phyloP scores from a whole-genome alignment of 2,797 vertebrate species.

The Sebastes matsubarae region DNA sequence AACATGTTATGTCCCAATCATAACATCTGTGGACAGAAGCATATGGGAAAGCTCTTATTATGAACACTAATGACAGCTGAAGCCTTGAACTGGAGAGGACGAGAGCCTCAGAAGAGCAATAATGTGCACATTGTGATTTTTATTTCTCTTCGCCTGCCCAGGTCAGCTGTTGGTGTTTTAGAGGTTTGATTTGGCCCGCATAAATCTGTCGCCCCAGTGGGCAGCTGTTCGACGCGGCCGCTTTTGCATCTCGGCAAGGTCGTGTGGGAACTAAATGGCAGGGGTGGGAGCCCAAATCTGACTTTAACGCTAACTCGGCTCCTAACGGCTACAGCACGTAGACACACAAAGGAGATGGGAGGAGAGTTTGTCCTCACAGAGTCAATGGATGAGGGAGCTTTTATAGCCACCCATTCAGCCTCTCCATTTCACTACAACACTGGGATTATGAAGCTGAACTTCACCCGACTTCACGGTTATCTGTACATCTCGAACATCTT shows the following conservation, averaged over 20 bases:
- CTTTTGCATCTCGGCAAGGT: constrained; percentile 68
- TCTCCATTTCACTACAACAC: constrained; percentile 44
- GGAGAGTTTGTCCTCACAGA: constrained; percentile 57
- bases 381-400: constrained; percentile 55
- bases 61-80: constrained; percentile 70
- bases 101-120: constrained; percentile 66
- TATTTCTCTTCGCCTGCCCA: constrained; percentile 54
- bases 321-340: constrained; percentile 51
- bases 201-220: constrained; percentile 64
- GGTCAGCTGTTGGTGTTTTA: constrained; percentile 76
- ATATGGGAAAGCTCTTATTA: constrained; percentile 77
- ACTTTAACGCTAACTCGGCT: constrained; percentile 63
- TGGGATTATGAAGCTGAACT: constrained; percentile 32
- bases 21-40: constrained; percentile 78
- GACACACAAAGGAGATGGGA: constrained; percentile 68
- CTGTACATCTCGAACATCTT: neutral
- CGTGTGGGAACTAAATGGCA: constrained; percentile 71
- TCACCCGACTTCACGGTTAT: neutral
- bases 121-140: constrained; percentile 73
- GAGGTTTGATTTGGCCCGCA: constrained; percentile 65
- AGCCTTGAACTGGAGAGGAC: constrained; percentile 63
- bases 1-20: constrained; percentile 78
- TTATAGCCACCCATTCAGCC: constrained; percentile 54
- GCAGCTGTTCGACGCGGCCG: constrained; percentile 60
- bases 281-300: constrained; percentile 56